Percentiles rank a stretch among this genome's conserved stretches.
phyloP scores from a whole-genome alignment of 2,797 vertebrate species.

The Danio choprae region DNA sequence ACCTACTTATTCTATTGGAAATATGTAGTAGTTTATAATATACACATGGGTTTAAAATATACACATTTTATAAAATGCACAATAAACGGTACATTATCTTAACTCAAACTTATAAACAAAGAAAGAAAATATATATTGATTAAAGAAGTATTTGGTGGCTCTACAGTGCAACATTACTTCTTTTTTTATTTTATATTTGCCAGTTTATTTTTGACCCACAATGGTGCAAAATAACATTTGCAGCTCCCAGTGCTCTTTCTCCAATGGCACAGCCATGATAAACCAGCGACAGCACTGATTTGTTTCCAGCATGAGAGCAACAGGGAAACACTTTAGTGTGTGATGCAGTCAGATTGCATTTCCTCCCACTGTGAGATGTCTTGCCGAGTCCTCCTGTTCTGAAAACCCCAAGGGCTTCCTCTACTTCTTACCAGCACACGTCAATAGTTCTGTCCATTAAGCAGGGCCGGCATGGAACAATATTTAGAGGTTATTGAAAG shows the following conservation, averaged over 20 bases:
- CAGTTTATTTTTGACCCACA: background rate
- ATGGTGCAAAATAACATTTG: constrained; percentile 13
- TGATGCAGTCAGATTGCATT: constrained; percentile 49
- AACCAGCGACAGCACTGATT: constrained; percentile 22
- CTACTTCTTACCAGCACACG: constrained; percentile 23
- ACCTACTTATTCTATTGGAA: background rate
- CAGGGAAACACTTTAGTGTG: constrained; percentile 39
- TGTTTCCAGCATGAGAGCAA: constrained; percentile 36
- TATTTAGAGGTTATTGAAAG: constrained; percentile 48
- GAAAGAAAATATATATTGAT: background rate
- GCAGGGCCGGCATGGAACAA: constrained; percentile 6
- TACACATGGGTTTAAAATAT: background rate
- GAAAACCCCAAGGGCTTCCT: constrained; percentile 23
- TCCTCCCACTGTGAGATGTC: constrained; percentile 30
- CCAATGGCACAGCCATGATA: constrained; percentile 21
- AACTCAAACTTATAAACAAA: background rate
- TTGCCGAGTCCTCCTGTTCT: constrained; percentile 30
- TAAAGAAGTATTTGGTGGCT: background rate
- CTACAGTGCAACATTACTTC: background rate
- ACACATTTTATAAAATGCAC: background rate
- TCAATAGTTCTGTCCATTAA: constrained; percentile 41
- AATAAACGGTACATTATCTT: background rate
- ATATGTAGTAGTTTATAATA: background rate
- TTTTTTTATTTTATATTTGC: background rate
- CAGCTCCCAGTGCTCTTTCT: constrained; percentile 12